These are phyloP conservation scores for Seira musarum DNA, from an alignment of 2,888 invertebrate genomes.

Conservation along the genomic window DNA sequence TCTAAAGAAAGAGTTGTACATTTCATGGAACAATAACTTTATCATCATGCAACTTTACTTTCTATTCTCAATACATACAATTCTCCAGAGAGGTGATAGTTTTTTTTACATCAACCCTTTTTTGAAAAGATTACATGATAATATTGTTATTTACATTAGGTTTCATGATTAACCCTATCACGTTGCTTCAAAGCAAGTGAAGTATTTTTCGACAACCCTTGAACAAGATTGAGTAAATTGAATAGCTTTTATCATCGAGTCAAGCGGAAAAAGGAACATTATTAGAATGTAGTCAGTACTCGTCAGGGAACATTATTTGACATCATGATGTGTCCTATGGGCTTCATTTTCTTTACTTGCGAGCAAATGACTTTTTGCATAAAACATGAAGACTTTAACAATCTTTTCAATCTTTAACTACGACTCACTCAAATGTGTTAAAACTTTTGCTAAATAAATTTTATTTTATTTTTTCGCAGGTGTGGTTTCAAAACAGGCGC, in stretches of 20 bases:
- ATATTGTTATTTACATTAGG: constrained; percentile 41
- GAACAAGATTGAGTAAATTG: constrained; percentile 8
- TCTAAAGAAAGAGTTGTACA: constrained; percentile 26
- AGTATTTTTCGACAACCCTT: background rate
- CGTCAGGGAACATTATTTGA: constrained; percentile 48
- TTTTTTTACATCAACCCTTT: constrained; percentile 35
- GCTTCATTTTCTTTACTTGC: constrained; percentile 41
- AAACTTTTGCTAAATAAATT: background rate
- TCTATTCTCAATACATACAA: background rate
- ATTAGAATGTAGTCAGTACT: constrained; percentile 39
- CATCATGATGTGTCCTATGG: constrained; percentile 56
- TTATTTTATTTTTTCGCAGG: constrained; percentile 76
- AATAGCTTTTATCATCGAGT: constrained; percentile 18
- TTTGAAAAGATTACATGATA: constrained; percentile 47
- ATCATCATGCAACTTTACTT: constrained; percentile 18
- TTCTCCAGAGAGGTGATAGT: background rate
- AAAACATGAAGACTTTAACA: constrained; percentile 18
- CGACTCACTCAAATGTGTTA: background rate
- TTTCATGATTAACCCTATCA: constrained; percentile 45
- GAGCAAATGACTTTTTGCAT: constrained; percentile 36
- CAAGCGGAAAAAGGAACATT: constrained; percentile 11
- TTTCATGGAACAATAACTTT: constrained; percentile 38
- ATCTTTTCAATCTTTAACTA: background rate
- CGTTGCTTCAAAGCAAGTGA: background rate
- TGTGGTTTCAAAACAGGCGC: constrained; percentile 97